phyloP scores from a whole-genome alignment of 2,113 vertebrate species.

The Zapus hudsonius region DNA sequence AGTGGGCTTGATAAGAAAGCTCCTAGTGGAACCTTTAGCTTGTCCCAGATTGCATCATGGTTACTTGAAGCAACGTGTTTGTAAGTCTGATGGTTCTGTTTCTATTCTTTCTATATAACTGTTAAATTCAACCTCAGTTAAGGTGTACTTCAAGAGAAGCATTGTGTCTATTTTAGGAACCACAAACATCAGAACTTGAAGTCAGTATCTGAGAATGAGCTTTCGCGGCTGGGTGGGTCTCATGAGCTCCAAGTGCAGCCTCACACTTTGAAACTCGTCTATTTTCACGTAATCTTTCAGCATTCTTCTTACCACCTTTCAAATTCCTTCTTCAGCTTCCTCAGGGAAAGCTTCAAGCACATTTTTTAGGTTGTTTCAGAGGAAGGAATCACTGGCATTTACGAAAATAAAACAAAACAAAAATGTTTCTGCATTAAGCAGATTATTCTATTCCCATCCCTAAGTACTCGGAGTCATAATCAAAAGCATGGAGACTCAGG shows the following conservation, averaged over 20 bases:
- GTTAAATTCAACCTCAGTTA: no score
- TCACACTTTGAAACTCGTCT: neutral
- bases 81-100: no score
- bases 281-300: neutral
- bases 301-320: slow-evolving; percentile 6
- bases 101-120: no score
- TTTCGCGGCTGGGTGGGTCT: accelerated
- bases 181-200: no score
- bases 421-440: slow-evolving; percentile 44
- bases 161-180: no score
- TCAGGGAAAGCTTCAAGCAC: slow-evolving; percentile 21
- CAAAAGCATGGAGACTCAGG: slow-evolving; percentile 1
- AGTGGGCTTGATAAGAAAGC: no score
- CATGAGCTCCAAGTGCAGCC: neutral
- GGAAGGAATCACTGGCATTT: slow-evolving; percentile 29
- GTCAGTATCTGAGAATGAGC: no score
- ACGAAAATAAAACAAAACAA: slow-evolving; percentile 56
- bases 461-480: slow-evolving; percentile 1
- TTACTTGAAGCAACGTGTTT: no score
- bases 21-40: no score
- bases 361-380: slow-evolving; percentile 35
- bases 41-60: no score
- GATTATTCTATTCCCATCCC: slow-evolving; percentile 35
- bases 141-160: no score
- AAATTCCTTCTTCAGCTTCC: neutral